These are phyloP conservation scores for Threskiornis aethiopicus DNA, from an alignment of 2,797 vertebrate genomes.

Conservation along the genomic window DNA sequence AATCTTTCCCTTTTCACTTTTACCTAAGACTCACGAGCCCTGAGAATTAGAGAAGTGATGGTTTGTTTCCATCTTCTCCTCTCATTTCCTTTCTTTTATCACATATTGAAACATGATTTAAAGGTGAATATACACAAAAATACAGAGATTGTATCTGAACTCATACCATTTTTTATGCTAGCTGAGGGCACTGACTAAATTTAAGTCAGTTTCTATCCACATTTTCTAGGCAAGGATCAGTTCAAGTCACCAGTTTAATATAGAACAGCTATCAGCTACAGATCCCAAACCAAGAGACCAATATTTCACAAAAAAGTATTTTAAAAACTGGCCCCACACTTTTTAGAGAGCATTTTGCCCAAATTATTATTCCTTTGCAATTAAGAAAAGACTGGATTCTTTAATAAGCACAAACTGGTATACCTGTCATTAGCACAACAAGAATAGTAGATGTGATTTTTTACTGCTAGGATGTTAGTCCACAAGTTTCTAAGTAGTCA, in stretches of 20 bases:
- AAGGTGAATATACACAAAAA: neutral
- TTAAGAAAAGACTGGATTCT: neutral
- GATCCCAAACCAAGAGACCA: neutral
- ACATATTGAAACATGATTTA: conserved; percentile 13
- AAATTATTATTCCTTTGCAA: neutral
- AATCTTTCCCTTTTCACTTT: conserved; percentile 37
- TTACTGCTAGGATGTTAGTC: neutral
- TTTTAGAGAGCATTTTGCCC: neutral
- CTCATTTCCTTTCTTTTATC: conserved; percentile 47
- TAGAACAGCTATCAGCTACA: neutral
- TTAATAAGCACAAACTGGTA: neutral
- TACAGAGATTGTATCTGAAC: neutral
- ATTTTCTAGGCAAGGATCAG: neutral
- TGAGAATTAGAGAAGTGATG: conserved; percentile 5
- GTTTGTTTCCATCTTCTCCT: conserved; percentile 51
- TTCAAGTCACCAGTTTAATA: neutral
- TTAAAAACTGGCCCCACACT: neutral
- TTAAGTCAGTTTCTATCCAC: neutral
- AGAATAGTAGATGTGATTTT: neutral
- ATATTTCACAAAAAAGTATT: neutral
- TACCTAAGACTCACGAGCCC: conserved; percentile 32
- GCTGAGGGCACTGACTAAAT: neutral
- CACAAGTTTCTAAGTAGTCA: neutral
- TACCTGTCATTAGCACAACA: neutral
- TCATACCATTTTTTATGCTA: neutral